Conservation (phyloP, 2,797 vertebrate genomes). For the Microhierax caerulescens region DNA sequence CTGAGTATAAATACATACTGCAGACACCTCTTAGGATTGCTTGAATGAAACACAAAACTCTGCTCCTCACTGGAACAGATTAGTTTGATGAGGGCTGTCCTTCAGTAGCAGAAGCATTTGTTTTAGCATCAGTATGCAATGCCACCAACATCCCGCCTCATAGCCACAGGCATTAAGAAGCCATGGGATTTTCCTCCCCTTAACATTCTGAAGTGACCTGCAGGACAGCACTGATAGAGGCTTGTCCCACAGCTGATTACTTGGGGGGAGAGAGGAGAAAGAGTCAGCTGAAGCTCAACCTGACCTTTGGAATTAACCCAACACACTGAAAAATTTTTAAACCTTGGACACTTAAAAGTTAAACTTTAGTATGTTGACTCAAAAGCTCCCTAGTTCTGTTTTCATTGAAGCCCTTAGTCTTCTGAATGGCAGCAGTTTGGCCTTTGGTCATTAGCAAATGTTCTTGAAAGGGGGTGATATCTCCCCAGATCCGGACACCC, state of each 20-base stretch:
- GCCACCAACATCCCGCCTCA: not conserved
- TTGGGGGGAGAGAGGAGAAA: not conserved
- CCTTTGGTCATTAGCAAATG: not conserved
- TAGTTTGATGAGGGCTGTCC: not conserved
- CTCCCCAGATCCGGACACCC: not conserved
- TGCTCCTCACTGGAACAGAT: not conserved
- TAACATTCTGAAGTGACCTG: not conserved
- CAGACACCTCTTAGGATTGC: not conserved
- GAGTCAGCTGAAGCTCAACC: not conserved
- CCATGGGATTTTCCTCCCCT: not conserved
- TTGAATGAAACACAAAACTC: not conserved
- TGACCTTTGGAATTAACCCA: not conserved
- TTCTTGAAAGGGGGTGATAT: not conserved
- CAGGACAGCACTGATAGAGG: not conserved
- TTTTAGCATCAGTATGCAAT: not conserved
- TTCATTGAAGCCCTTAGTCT: not conserved
- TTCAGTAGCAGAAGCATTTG: not conserved
- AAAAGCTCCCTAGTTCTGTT: not conserved
- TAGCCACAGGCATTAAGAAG: not conserved
- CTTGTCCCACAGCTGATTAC: not conserved
- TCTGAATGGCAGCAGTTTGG: not conserved
- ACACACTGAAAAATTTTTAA: not conserved
- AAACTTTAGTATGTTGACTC: not conserved
- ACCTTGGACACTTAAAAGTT: not conserved
- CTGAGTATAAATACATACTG: not conserved